phyloP scores from a whole-genome alignment of 2,888 invertebrate genomes.

The Opisthograptis luteolata region DNA sequence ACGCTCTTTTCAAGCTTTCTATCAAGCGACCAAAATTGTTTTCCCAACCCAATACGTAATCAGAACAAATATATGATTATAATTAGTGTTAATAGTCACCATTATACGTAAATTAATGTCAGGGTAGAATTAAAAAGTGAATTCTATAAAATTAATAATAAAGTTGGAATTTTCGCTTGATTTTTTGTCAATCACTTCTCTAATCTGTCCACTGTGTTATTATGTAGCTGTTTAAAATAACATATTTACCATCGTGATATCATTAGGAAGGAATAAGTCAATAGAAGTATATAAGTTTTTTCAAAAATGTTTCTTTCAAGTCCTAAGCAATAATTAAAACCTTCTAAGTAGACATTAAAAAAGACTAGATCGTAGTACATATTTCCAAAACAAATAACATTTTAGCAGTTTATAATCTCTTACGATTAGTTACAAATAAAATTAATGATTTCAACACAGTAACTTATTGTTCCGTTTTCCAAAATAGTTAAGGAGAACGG shows the following conservation, averaged over 20 bases:
- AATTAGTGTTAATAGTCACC: conserved; percentile 85
- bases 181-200: conserved; percentile 71
- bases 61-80: conserved; percentile 72
- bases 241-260: conserved; percentile 66
- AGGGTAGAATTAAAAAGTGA: conserved; percentile 86
- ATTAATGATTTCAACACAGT: no score
- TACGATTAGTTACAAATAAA: conserved; percentile 3
- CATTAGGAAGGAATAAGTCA: conserved; percentile 64
- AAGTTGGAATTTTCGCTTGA: conserved; percentile 69
- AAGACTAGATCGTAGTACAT: conserved; percentile 11
- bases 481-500: conserved; percentile 2
- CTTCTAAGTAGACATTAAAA: conserved; percentile 11
- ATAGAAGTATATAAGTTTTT: conserved; percentile 50
- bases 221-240: conserved; percentile 51
- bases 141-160: conserved; percentile 71
- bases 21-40: conserved; percentile 43
- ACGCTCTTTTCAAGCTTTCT: conserved; percentile 24
- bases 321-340: conserved; percentile 27
- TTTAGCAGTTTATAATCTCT: not conserved
- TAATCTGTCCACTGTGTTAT: conserved; percentile 77
- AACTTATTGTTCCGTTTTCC: no score
- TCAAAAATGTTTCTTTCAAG: conserved; percentile 14
- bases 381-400: conserved; percentile 5
- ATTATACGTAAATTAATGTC: conserved; percentile 95
- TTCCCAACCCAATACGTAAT: conserved; percentile 65